These are phyloP conservation scores for Lasius fuliginosus DNA, from an alignment of 2,888 invertebrate species.

Conservation along the genomic window DNA sequence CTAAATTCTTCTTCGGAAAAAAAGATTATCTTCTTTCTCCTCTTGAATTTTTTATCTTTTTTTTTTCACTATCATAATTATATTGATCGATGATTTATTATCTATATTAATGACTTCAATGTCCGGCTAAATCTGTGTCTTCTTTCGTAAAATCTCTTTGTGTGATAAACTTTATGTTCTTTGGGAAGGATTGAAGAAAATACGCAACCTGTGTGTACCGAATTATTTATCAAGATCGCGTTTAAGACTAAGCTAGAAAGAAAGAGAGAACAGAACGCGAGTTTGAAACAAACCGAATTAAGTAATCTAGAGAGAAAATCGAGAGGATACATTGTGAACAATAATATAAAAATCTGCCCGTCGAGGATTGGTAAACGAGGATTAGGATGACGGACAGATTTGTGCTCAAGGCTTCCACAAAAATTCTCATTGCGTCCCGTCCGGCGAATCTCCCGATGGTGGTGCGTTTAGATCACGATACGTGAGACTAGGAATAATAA, in stretches of 20 bases:
- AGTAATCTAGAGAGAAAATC: conserved; percentile 9
- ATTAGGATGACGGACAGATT: conserved; percentile 58
- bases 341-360: conserved; percentile 64
- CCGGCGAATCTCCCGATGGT: conserved; percentile 74
- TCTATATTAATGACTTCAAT: neutral
- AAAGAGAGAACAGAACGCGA: conserved; percentile 46
- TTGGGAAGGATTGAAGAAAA: neutral
- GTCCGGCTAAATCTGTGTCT: neutral
- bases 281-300: neutral
- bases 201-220: conserved; percentile 31
- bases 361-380: neutral
- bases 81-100: neutral
- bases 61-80: neutral
- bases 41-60: neutral
- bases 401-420: conserved; percentile 78
- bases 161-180: neutral
- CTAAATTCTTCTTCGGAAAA: conserved; percentile 28
- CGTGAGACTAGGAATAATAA: conserved; percentile 57
- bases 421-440: conserved; percentile 81
- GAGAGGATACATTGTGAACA: conserved; percentile 56
- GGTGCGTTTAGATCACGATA: conserved; percentile 74
- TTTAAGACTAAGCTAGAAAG: conserved; percentile 34
- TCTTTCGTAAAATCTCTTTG: neutral
- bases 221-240: conserved; percentile 11
- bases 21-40: too few relatives aligned